Conservation (phyloP, 2,797 vertebrate species). For the Silurus lanzhouensis region DNA sequence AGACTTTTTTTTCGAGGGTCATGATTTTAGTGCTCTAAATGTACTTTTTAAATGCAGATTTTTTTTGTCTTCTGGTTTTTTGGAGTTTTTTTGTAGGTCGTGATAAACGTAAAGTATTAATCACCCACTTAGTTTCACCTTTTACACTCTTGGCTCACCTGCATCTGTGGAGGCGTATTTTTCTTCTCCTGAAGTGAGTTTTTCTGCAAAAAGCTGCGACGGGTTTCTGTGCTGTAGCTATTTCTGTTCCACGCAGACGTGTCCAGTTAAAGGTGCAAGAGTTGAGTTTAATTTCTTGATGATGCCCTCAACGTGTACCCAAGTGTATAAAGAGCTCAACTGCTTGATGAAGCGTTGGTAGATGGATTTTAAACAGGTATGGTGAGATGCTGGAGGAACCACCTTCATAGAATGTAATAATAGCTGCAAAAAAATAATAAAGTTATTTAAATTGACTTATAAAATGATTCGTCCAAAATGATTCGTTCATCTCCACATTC, state of each 20-base stretch:
- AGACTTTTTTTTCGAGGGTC: not conserved
- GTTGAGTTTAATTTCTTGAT: no score
- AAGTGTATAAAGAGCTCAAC: not conserved
- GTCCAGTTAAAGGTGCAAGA: not conserved
- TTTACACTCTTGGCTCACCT: constrained; percentile 5
- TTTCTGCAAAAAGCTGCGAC: not conserved
- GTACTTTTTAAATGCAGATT: not conserved
- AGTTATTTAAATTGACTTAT: not conserved
- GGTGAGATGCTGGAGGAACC: not conserved
- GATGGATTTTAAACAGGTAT: not conserved
- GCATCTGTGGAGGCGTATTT: constrained; percentile 3
- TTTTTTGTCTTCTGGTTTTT: not conserved
- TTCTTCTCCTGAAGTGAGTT: not conserved
- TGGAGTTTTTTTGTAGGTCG: not conserved
- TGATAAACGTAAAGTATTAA: not conserved
- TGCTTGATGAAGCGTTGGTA: not conserved
- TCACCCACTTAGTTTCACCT: constrained; percentile 19
- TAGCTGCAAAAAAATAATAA: not conserved
- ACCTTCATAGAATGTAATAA: not conserved
- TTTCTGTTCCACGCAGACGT: not conserved
- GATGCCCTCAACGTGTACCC: not conserved
- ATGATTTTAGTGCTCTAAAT: not conserved
- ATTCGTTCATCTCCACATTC: not conserved
- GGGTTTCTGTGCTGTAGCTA: not conserved
- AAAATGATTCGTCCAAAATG: not conserved